phyloP scores from a whole-genome alignment of 2,797 vertebrate species.

The Mionectes olivaceus region DNA sequence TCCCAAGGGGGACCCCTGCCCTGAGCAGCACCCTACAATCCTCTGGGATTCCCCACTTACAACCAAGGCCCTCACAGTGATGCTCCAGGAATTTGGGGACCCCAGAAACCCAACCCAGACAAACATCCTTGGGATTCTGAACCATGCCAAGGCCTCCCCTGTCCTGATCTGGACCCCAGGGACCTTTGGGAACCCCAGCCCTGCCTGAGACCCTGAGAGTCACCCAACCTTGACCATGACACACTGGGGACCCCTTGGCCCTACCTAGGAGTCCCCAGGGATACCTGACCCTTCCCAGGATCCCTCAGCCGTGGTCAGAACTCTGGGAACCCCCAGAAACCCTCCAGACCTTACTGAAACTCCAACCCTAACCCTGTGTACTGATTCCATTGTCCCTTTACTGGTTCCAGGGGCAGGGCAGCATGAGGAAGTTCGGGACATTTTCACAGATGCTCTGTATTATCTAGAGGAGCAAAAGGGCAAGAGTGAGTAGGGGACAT shows the following conservation, averaged over 20 bases:
- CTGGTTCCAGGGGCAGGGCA: not conserved
- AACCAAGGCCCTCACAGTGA: not conserved
- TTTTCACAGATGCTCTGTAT: not conserved
- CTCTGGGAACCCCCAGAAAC: not conserved
- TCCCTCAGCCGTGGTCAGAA: not conserved
- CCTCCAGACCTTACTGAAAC: not conserved
- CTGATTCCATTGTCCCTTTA: not conserved
- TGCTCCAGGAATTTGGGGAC: fast-evolving
- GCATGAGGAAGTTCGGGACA: not conserved
- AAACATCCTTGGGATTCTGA: not conserved
- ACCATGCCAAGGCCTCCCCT: not conserved
- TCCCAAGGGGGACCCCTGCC: not conserved
- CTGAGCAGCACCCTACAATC: not conserved
- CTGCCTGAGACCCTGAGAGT: not conserved
- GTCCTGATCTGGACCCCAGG: not conserved
- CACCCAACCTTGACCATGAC: fast-evolving
- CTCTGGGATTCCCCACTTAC: not conserved
- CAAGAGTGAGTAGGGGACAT: not conserved
- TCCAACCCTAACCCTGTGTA: not conserved
- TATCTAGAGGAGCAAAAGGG: not conserved
- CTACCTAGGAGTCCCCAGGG: not conserved
- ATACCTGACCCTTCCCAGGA: not conserved
- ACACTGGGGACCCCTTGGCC: not conserved
- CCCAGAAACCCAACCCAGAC: not conserved
- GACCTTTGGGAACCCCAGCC: not conserved